Percentiles rank a stretch among this genome's conserved stretches.
Evolutionary conservation across 1,140 invertebrate genomes (phyloP).

Genomic region (Brachionus plicatilis): DNA sequence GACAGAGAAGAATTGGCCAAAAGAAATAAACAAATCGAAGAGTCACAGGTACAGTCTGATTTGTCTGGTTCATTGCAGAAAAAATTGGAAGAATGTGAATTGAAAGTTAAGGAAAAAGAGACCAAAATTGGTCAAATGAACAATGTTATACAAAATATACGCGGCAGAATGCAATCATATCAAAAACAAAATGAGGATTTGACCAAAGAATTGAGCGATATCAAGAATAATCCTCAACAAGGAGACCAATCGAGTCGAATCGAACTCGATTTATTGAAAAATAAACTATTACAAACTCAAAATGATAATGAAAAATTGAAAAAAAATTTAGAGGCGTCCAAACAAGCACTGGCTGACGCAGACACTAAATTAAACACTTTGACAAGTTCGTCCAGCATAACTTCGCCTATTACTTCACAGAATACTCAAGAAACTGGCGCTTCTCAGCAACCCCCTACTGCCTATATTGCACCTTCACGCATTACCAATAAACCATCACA

Average conservation of each 20-base stretch:
- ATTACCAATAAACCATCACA: neutral
- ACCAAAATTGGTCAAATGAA: slow-evolving; percentile 36
- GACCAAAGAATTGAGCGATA: neutral
- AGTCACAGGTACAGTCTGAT: neutral
- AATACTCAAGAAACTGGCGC: neutral
- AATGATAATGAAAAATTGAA: slow-evolving; percentile 34
- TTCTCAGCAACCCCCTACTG: slow-evolving; percentile 19
- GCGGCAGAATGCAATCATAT: neutral
- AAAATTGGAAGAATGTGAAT: slow-evolving; percentile 36
- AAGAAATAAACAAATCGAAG: slow-evolving; percentile 1
- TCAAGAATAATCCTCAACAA: neutral
- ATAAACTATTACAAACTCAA: slow-evolving; percentile 18
- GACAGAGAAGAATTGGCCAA: neutral
- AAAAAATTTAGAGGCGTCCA: slow-evolving; percentile 8
- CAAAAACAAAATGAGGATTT: slow-evolving; percentile 21
- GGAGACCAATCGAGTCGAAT: neutral
- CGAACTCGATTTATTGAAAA: neutral
- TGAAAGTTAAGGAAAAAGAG: slow-evolving; percentile 31
- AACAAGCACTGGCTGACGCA: slow-evolving; percentile 7
- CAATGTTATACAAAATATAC: neutral
- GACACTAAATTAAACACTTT: slow-evolving; percentile 1
- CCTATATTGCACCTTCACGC: slow-evolving; percentile 30
- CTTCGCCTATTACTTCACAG: neutral
- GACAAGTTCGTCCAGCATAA: neutral
- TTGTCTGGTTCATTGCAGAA: neutral